These are phyloP conservation scores for Tinea trinotella DNA, from an alignment of 2,888 invertebrate species.

Conservation along the genomic window DNA sequence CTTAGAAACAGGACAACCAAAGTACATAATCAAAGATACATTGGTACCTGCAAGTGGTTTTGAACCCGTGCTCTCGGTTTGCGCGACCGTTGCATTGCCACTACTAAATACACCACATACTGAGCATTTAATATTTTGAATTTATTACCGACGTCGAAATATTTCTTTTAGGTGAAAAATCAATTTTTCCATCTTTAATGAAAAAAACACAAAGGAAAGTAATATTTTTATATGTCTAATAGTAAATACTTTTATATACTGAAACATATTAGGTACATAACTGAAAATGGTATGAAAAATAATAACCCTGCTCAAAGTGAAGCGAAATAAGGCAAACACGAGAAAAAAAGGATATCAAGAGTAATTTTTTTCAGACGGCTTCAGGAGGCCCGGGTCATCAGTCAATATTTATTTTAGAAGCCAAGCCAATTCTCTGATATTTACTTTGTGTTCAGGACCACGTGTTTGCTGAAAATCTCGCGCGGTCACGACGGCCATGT, in stretches of 20 bases:
- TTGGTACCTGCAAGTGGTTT: too few species aligned
- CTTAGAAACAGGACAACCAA: too few species aligned
- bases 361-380: not conserved
- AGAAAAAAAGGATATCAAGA: not conserved
- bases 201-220: too few species aligned
- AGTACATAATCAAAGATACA: too few species aligned
- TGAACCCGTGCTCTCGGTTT: too few species aligned
- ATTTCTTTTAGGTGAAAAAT: too few species aligned
- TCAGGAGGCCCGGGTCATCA: slow-evolving; percentile 27
- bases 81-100: too few species aligned
- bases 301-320: not conserved
- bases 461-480: slow-evolving; percentile 25
- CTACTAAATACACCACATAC: too few species aligned
- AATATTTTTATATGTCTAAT: too few species aligned
- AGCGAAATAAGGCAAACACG: not conserved
- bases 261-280: not conserved
- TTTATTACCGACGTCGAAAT: too few species aligned
- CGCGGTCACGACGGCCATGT: not conserved
- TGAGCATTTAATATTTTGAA: too few species aligned
- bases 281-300: not conserved
- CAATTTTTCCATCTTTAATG: too few species aligned
- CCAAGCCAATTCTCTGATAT: slow-evolving; percentile 35
- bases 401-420: slow-evolving; percentile 43
- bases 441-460: slow-evolving; percentile 33
- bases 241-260: not conserved